phyloP scores from a whole-genome alignment of 2,888 invertebrate species.

The Cistogaster globosa region DNA sequence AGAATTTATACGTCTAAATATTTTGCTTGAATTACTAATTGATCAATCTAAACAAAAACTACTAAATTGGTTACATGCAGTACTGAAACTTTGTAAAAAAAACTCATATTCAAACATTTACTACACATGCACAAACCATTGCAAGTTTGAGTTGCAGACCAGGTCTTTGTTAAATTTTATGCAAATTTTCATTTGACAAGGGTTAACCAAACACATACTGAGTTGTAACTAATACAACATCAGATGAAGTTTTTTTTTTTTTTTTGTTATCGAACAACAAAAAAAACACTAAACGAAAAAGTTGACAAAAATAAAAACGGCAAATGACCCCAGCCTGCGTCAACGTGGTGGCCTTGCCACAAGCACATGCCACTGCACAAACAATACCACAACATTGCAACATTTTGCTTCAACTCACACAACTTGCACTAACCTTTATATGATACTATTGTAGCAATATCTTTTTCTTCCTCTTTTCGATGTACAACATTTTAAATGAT shows the following conservation, averaged over 20 bases:
- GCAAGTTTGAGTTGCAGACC: not conserved
- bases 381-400: conserved; percentile 65
- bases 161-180: conserved; percentile 69
- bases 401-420: conserved; percentile 54
- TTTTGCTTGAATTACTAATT: conserved; percentile 57
- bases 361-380: conserved; percentile 65
- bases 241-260: conserved; percentile 47
- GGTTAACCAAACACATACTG: conserved; percentile 71
- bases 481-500: conserved; percentile 50
- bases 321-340: conserved; percentile 64
- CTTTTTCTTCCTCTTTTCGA: not conserved
- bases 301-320: conserved; percentile 49
- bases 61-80: conserved; percentile 57
- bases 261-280: not conserved
- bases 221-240: conserved; percentile 59
- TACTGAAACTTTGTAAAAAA: conserved; percentile 50
- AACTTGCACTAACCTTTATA: conserved; percentile 1
- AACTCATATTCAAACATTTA: conserved; percentile 1
- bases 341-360: conserved; percentile 69
- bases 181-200: conserved; percentile 71
- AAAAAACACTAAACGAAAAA: conserved; percentile 26
- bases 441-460: conserved; percentile 13
- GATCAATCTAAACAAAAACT: conserved; percentile 65
- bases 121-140: not conserved
- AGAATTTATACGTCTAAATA: conserved; percentile 45